Base-by-base conservation (phyloP, 1,140 invertebrate genomes). In the Patella vulgata region DNA sequence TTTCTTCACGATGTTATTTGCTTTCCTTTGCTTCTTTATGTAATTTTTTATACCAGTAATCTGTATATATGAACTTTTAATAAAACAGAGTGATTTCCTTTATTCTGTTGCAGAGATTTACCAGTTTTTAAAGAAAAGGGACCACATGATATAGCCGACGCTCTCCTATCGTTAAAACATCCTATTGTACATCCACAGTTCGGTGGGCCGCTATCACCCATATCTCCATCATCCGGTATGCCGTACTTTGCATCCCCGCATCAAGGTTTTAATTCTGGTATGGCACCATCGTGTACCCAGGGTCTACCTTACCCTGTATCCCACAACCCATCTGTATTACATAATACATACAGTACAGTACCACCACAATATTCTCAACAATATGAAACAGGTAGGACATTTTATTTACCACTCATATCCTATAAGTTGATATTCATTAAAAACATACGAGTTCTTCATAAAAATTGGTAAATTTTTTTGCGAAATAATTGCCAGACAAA, bases 111-210 rank as follows among this genome's bases (percentile, higher is more conserved):
- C 69, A 83, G 81, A 51, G 82, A 84, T 25, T 79, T 75, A 56
- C 62, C 75, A 17, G 62, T 79, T 3, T 78, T 75, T 57, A 81
- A 82, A 65, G 80, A 83, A 43, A 83, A 84, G 54, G 62, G 71
- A 12, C 68, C 74, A 19, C 87, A 89, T 79, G 89, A 91, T 65
- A 90, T 93, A 56, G 92, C 93, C 1, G 93, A 95, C 75, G 92
- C 94, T 23, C 86, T 95, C 27, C 84, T 94, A 59, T 93, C 92
- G 0, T 82, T 95, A 60, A 95, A 95, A 82, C 92, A 94, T 77
- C 91, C 93, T 0, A 91, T 94, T 12, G 91, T 94, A 12, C 92
- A 93, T 84, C 91, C 91, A 9, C 87, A 85, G 78, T 83, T 64
- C 28, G 54, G 62, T 4, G 70, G 73, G 3, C 73, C 65, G 21